These are phyloP conservation scores for Argya squamiceps DNA, from an alignment of 2,797 vertebrate genomes.

Conservation along the genomic window DNA sequence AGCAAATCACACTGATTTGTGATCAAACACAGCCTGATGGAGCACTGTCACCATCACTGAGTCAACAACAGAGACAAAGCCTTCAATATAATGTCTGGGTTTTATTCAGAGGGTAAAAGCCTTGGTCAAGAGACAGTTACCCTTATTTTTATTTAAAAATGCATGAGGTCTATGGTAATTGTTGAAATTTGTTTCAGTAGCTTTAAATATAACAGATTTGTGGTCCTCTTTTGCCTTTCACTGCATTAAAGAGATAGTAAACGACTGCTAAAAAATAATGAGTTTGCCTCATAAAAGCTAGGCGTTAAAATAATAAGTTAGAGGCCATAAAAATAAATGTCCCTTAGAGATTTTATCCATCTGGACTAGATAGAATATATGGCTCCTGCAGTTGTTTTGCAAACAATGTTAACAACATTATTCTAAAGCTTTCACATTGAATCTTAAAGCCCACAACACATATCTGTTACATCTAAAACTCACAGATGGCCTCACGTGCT, in stretches of 20 bases:
- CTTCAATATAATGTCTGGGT: neutral
- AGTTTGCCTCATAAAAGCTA: conserved; percentile 44
- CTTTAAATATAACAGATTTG: conserved; percentile 26
- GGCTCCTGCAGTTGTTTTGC: conserved; percentile 19
- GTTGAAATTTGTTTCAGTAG: neutral
- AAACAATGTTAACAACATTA: conserved; percentile 16
- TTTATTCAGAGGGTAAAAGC: neutral
- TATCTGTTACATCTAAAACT: neutral
- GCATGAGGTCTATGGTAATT: neutral
- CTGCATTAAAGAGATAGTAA: conserved; percentile 52
- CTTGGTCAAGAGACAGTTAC: neutral
- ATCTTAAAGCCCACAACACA: neutral
- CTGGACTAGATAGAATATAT: conserved; percentile 27
- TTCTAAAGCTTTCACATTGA: neutral
- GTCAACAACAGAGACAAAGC: neutral
- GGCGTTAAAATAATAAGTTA: conserved; percentile 45
- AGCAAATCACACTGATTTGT: neutral
- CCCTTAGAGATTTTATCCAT: conserved; percentile 41
- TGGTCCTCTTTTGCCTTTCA: neutral
- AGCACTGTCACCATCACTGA: neutral
- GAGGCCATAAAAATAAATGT: conserved; percentile 49
- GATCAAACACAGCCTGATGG: neutral
- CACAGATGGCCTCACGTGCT: neutral
- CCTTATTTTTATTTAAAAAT: conserved; percentile 1
- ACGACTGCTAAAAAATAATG: conserved; percentile 56